Conservation (phyloP, 2,113 vertebrate genomes). For the Nothobranchius furzeri region DNA sequence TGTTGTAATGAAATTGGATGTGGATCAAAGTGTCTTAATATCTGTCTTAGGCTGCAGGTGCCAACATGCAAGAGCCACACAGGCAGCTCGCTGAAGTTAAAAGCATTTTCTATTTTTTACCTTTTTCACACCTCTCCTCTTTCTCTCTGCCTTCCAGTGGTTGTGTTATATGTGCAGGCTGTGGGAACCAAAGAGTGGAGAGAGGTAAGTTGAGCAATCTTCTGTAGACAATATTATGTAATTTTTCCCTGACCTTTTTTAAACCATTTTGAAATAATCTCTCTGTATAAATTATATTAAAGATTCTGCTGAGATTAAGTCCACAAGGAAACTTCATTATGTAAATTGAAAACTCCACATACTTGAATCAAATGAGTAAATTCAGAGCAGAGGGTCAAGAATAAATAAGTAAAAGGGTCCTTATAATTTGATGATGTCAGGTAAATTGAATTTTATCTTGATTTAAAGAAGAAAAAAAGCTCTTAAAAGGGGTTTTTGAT, state of each 20-base stretch:
- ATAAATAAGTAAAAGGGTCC: slow-evolving; percentile 27
- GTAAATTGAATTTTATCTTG: slow-evolving; percentile 2
- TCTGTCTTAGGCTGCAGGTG: slow-evolving; percentile 5
- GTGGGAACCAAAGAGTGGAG: slow-evolving; percentile 87
- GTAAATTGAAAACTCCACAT: too few species aligned
- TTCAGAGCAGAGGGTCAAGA: slow-evolving; percentile 20
- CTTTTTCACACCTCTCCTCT: slow-evolving; percentile 27
- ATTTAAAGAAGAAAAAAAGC: background rate
- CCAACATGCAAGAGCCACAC: background rate
- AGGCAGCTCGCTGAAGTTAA: background rate
- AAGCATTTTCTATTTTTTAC: slow-evolving; percentile 4
- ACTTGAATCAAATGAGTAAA: background rate
- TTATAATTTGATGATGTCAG: slow-evolving; percentile 7
- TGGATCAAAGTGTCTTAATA: slow-evolving; percentile 21
- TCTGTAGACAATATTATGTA: background rate
- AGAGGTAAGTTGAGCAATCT: slow-evolving; percentile 79
- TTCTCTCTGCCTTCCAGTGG: slow-evolving; percentile 72
- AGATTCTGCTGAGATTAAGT: too few species aligned
- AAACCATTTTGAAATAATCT: too few species aligned
- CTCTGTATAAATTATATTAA: too few species aligned
- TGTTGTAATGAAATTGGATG: slow-evolving; percentile 26
- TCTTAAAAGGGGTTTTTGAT: background rate
- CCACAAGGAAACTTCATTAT: too few species aligned
- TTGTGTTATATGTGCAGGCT: slow-evolving; percentile 84
- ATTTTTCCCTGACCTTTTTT: background rate